phyloP scores from a whole-genome alignment of 2,888 invertebrate species.

The Mythimna vitellina region DNA sequence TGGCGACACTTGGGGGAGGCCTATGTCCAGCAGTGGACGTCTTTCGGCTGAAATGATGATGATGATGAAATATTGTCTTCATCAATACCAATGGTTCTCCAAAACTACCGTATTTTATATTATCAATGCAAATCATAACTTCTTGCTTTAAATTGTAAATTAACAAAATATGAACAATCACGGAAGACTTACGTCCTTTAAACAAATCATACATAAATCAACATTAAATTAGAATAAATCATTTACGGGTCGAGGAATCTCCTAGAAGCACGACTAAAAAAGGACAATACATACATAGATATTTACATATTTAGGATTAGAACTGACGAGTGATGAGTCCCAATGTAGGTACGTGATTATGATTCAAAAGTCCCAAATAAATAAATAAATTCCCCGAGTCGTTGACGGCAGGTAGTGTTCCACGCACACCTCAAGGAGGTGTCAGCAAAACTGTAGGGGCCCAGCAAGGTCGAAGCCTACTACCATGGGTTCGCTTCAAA shows the following conservation, averaged over 20 bases:
- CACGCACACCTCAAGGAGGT: too few relatives aligned
- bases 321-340: conserved; percentile 2
- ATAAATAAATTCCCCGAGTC: too few relatives aligned
- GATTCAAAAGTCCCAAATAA: too few relatives aligned
- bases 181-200: conserved; percentile 23
- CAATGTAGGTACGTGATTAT: too few relatives aligned
- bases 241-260: conserved; percentile 1
- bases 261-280: background rate
- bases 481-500: too few relatives aligned
- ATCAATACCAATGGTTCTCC: background rate
- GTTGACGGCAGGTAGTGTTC: too few relatives aligned
- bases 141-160: conserved; percentile 30
- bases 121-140: background rate
- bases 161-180: conserved; percentile 17
- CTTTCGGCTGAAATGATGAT: too few relatives aligned
- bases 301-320: conserved; percentile 1
- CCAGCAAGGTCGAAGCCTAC: too few relatives aligned
- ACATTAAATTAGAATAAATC: conserved; percentile 32
- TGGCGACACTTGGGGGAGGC: too few relatives aligned
- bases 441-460: too few relatives aligned
- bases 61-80: background rate
- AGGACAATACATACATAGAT: background rate
- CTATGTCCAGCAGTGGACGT: too few relatives aligned
- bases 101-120: background rate
- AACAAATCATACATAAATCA: conserved; percentile 29